A percentile compares a stretch with the other conserved stretches of the same genome.
Evolutionary conservation across 2,888 invertebrate genomes (phyloP).

Genomic region (Molanna angustata): DNA sequence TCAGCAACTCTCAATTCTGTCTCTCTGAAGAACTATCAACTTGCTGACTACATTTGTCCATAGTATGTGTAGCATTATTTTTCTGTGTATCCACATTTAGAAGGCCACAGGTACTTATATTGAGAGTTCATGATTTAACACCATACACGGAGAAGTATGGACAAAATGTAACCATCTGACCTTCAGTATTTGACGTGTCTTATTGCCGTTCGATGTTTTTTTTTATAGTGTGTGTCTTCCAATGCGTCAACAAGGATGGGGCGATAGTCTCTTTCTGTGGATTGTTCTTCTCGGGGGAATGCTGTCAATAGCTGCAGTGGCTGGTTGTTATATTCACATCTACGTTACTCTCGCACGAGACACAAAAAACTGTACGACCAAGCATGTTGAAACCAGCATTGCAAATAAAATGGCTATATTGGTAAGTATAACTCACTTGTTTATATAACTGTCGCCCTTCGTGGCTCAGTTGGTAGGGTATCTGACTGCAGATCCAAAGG

Average conservation of each 20-base stretch:
- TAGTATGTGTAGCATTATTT: too few species aligned
- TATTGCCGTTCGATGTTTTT: conserved; percentile 12
- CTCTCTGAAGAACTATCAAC: too few species aligned
- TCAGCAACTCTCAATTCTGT: too few species aligned
- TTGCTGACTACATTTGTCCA: too few species aligned
- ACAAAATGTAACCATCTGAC: too few species aligned
- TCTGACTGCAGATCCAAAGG: too few species aligned
- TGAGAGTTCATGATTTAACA: conserved; percentile 70
- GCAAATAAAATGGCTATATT: conserved; percentile 91
- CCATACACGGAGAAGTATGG: too few species aligned
- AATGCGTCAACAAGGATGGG: conserved; percentile 69
- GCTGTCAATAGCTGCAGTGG: conserved; percentile 78
- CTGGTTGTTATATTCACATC: conserved; percentile 82
- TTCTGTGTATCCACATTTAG: too few species aligned
- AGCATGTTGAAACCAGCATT: conserved; percentile 66
- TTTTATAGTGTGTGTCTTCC: conserved; percentile 78
- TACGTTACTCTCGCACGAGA: conserved; percentile 76
- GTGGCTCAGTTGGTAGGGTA: too few species aligned
- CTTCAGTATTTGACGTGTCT: too few species aligned
- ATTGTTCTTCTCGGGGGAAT: conserved; percentile 74
- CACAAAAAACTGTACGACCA: conserved; percentile 55
- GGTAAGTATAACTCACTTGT: too few species aligned
- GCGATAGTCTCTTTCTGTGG: conserved; percentile 72
- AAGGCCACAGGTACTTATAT: conserved; percentile 84
- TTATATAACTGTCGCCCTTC: too few species aligned